Base-by-base conservation (phyloP, 2,113 vertebrate genomes). In the Canis aureus region DNA sequence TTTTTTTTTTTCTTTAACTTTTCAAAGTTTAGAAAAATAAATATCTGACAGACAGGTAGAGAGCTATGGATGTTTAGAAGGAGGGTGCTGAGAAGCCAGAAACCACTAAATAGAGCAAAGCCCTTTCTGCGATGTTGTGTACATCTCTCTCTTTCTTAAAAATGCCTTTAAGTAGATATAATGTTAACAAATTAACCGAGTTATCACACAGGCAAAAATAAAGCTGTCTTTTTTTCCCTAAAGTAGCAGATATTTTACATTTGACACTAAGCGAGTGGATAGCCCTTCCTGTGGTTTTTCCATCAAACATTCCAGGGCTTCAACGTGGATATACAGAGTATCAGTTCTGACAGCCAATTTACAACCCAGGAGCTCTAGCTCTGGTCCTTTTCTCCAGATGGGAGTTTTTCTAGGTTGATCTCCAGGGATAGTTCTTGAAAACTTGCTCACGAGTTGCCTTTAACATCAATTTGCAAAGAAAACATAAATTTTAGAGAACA, bases 21-120 rank as follows among this genome's bases (percentile, higher is more conserved):
- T 95, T 96, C 96, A 84, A 97, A 98, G 91, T 97, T 93, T 78
- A 94, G 60, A 89, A 97, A 93, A 97, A 93, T 92, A 95, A 94
- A 95, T 80, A 82, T 51, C 57, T 86, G 89, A 93, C 91, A 76
- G 60, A 83, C 11, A 88, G 49, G 67, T 57, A 96, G 53, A 96
- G 53, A 73, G 49, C 49, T 51, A 9, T 51, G 15, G 11, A 29
- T 94, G 57, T 89, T 94, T 67, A 85, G 49, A 96, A 94, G 17
- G 29, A 79, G 11, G 29, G 17, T 60, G 22, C 49, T 91, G 19
- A 11, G 13, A 96, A 86, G 55, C 66, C 43, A 83, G 51, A 92
- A 82, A 84, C 3, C 32, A 76, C 43, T 23, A 51, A 76, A 69
- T 90, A 51, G 10, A 97, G 10, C 19, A 43, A 57, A 69, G 27